phyloP scores from a whole-genome alignment of 2,113 vertebrate genomes.

The Sardina pilchardus region DNA sequence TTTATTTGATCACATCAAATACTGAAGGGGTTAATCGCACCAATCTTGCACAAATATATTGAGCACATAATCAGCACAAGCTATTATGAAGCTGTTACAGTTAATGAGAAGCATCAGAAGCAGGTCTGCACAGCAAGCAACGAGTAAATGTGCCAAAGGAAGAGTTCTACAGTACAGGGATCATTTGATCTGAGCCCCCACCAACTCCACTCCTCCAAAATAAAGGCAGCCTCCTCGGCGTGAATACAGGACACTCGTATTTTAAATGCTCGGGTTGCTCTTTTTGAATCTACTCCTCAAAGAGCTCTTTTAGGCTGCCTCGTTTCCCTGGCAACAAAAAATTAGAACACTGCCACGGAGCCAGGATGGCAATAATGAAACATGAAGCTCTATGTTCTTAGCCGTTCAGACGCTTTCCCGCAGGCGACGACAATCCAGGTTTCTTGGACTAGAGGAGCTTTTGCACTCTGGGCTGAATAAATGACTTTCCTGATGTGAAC shows the following conservation, averaged over 20 bases:
- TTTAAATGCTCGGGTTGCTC: conserved; percentile 9
- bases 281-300: background rate
- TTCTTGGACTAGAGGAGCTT: background rate
- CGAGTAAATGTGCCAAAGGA: background rate
- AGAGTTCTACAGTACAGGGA: background rate
- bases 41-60: background rate
- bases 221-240: background rate
- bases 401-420: background rate
- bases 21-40: background rate
- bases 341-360: background rate
- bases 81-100: background rate
- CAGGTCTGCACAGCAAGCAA: background rate
- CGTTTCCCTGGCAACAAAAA: conserved; percentile 7
- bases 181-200: background rate
- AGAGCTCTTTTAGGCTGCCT: background rate
- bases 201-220: background rate
- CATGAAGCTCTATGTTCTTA: background rate
- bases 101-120: background rate
- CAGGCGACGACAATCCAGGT: background rate
- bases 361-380: conserved; percentile 2
- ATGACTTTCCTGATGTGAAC: background rate
- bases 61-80: background rate
- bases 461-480: background rate
- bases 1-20: background rate
- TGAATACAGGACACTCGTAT: background rate